Conservation (phyloP, 2,113 vertebrate genomes). For the Kryptolebias marmoratus region DNA sequence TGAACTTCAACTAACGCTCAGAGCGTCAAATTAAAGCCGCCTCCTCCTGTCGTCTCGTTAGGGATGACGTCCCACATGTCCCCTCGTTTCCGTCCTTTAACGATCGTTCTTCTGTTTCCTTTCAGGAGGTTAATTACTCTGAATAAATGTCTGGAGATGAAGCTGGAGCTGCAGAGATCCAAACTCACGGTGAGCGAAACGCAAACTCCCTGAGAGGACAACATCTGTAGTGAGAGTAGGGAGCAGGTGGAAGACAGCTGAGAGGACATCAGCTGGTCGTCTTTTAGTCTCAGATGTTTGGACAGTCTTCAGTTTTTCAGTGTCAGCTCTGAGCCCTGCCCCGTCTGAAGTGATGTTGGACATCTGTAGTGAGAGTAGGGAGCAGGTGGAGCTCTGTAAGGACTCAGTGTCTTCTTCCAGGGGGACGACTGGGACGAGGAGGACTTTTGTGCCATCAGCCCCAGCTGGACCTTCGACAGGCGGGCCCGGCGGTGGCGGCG, state of each 20-base stretch:
- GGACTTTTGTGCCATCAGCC: constrained; percentile 87
- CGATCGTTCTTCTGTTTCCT: neutral
- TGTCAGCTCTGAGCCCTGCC: too few relatives aligned
- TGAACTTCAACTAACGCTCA: too few relatives aligned
- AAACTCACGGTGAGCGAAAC: constrained; percentile 80
- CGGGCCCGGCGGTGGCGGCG: constrained; percentile 81
- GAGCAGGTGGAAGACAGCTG: constrained; percentile 1
- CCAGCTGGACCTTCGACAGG: constrained; percentile 85
- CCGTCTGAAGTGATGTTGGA: too few relatives aligned
- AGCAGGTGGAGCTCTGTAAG: too few relatives aligned
- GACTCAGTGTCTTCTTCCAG: constrained; percentile 63
- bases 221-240: too few relatives aligned
- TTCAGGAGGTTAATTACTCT: constrained; percentile 86
- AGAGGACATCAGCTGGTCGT: neutral
- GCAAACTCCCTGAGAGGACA: too few relatives aligned
- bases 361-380: too few relatives aligned
- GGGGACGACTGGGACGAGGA: constrained; percentile 82
- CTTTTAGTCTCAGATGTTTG: too few relatives aligned
- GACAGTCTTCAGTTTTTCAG: too few relatives aligned
- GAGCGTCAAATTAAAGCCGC: too few relatives aligned
- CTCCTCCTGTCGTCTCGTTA: too few relatives aligned
- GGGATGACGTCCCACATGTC: too few relatives aligned
- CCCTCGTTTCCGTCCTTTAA: neutral
- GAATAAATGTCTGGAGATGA: constrained; percentile 87
- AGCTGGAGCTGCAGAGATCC: constrained; percentile 81